A percentile compares a stretch with the other conserved stretches of the same genome.
These are phyloP conservation scores for Pseudeuparius sepicola DNA, from an alignment of 2,888 invertebrate species.

Conservation along the genomic window DNA sequence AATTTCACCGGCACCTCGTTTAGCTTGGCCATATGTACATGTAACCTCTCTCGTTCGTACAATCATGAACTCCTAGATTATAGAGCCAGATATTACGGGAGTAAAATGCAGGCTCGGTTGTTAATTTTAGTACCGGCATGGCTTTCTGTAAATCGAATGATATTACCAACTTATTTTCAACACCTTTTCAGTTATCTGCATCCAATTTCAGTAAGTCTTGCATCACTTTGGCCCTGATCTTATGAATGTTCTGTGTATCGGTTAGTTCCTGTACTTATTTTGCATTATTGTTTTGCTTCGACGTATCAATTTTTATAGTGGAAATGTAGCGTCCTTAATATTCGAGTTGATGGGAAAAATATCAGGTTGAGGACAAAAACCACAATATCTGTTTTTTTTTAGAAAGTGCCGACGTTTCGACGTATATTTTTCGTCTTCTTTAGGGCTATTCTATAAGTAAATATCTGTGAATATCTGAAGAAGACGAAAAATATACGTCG, in stretches of 20 bases:
- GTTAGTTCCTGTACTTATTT: not conserved
- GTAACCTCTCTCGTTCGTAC: constrained; percentile 17
- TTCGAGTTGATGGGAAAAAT: too few species aligned
- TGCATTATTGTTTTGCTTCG: constrained; percentile 6
- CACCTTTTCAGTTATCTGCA: constrained; percentile 8
- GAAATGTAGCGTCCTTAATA: too few species aligned
- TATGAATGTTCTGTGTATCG: constrained; percentile 11
- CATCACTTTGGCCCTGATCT: constrained; percentile 12
- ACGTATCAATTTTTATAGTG: too few species aligned
- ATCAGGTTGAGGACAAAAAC: too few species aligned
- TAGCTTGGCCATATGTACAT: constrained; percentile 21
- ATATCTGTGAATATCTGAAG: too few species aligned
- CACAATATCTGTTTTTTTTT: too few species aligned
- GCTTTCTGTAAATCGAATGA: constrained; percentile 4
- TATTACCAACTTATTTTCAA: constrained; percentile 8
- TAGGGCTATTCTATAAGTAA: too few species aligned
- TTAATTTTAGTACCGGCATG: constrained; percentile 2
- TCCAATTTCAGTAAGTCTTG: constrained; percentile 13
- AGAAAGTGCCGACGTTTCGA: too few species aligned
- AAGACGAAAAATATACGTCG: too few species aligned
- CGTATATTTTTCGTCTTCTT: too few species aligned
- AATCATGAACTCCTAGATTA: constrained; percentile 22
- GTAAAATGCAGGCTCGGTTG: constrained; percentile 2
- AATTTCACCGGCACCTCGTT: constrained; percentile 20
- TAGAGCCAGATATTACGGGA: not conserved